Conservation (phyloP, 2,797 vertebrate genomes). For the Smutsia gigantea region DNA sequence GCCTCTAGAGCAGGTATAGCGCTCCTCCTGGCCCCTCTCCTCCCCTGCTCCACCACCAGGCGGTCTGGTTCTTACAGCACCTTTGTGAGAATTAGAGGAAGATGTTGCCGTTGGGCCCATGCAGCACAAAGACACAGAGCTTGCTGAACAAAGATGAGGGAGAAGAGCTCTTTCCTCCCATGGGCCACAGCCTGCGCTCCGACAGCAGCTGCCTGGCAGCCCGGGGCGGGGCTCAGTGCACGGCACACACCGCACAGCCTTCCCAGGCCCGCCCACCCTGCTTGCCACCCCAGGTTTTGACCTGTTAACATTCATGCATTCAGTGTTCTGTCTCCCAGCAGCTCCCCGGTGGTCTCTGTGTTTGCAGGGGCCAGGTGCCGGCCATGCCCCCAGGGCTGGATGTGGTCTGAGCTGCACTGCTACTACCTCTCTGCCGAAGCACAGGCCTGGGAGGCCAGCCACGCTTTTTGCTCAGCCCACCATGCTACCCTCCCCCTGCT, state of each 20-base stretch:
- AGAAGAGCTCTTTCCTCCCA: no score
- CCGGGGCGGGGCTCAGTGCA: background rate
- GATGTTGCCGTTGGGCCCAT: background rate
- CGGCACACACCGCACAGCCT: fast-evolving
- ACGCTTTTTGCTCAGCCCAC: slow-evolving; percentile 62
- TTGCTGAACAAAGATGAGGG: background rate
- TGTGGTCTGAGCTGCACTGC: slow-evolving; percentile 62
- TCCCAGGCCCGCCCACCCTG: fast-evolving
- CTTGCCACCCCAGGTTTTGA: background rate
- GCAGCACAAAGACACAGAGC: background rate
- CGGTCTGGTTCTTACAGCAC: background rate
- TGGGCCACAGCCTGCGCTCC: background rate
- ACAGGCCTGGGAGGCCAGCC: slow-evolving; percentile 67
- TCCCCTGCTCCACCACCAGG: background rate
- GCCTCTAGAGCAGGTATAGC: slow-evolving; percentile 68
- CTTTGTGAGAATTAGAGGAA: background rate
- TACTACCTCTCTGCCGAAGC: slow-evolving; percentile 49
- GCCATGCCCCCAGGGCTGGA: slow-evolving; percentile 66
- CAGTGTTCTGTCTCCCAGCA: background rate
- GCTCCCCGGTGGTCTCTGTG: background rate
- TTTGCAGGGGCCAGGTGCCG: slow-evolving; percentile 65
- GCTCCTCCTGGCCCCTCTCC: fast-evolving
- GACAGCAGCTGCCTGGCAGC: no score
- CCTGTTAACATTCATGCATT: fast-evolving
- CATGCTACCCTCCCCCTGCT: slow-evolving; percentile 62